Percentiles rank a stretch among this genome's conserved stretches.
phyloP scores from a whole-genome alignment of 2,797 vertebrate species.

The Sebastes aleutianus region DNA sequence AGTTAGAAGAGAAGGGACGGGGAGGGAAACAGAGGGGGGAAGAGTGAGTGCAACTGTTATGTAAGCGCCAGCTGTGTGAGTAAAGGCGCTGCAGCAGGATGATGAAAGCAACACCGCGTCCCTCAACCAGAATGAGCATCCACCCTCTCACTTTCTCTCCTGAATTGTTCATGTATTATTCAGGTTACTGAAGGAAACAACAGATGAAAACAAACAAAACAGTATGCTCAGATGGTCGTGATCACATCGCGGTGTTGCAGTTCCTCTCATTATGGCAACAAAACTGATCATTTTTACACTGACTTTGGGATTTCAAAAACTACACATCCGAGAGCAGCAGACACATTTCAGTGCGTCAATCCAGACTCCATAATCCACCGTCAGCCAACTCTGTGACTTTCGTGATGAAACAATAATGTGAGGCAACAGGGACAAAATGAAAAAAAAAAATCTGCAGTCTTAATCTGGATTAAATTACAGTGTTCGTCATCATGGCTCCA shows the following conservation, averaged over 20 bases:
- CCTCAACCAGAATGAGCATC: constrained; percentile 28
- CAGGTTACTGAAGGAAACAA: constrained; percentile 15
- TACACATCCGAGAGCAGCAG: not conserved
- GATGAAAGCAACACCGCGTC: constrained; percentile 54
- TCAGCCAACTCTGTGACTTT: constrained; percentile 41
- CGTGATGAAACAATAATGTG: constrained; percentile 57
- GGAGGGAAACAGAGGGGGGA: constrained; percentile 12
- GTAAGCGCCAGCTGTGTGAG: constrained; percentile 73
- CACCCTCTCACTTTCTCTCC: constrained; percentile 35
- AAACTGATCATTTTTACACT: not conserved
- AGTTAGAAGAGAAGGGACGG: not conserved
- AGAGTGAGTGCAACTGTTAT: constrained; percentile 55
- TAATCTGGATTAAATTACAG: constrained; percentile 80
- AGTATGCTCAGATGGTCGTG: not conserved
- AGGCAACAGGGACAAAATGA: constrained; percentile 57
- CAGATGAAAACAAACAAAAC: constrained; percentile 1
- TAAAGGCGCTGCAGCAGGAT: constrained; percentile 52
- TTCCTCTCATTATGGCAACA: not conserved
- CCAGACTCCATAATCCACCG: constrained; percentile 48
- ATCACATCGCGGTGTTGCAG: constrained; percentile 14
- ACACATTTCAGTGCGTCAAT: constrained; percentile 7
- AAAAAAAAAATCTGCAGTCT: constrained; percentile 62
- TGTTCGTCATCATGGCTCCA: constrained; percentile 51
- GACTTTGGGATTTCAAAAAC: not conserved
- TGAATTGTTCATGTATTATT: constrained; percentile 54